Percentiles rank a stretch among this genome's conserved stretches.
Conservation (phyloP, 1,140 invertebrate genomes). For the Zaprionus capensis region DNA sequence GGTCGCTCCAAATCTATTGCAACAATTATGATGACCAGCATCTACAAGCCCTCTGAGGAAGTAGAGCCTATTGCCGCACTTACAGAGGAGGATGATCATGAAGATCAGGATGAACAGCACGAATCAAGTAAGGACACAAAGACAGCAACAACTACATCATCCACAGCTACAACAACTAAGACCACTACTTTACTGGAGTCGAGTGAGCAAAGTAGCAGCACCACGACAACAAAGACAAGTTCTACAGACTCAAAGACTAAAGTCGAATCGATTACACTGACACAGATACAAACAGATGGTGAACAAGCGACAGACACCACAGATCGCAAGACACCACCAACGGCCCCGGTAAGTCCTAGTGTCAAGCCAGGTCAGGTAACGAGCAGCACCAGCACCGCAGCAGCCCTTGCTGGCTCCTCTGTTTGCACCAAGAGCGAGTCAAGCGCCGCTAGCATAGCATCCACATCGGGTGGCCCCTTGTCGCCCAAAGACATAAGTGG, state of each 20-base stretch:
- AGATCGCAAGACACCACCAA: slow-evolving; percentile 80
- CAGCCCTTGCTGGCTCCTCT: slow-evolving; percentile 5
- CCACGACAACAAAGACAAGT: slow-evolving; percentile 18
- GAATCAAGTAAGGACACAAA: slow-evolving; percentile 16
- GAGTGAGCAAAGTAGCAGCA: slow-evolving; percentile 53
- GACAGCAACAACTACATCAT: slow-evolving; percentile 10
- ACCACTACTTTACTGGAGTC: slow-evolving; percentile 55
- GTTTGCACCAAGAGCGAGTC: slow-evolving; percentile 53
- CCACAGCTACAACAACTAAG: slow-evolving; percentile 37
- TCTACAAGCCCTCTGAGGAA: slow-evolving; percentile 79
- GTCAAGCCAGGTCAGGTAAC: slow-evolving; percentile 46
- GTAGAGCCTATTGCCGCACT: slow-evolving; percentile 47
- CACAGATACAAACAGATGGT: slow-evolving; percentile 57
- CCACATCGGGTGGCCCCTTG: slow-evolving; percentile 72
- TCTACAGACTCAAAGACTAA: slow-evolving; percentile 52
- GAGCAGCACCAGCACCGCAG: slow-evolving; percentile 25
- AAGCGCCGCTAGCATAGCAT: slow-evolving; percentile 63
- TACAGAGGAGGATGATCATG: slow-evolving; percentile 57
- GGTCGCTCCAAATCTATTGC: slow-evolving; percentile 82
- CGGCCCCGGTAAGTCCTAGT: slow-evolving; percentile 78
- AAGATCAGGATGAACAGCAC: slow-evolving; percentile 36
- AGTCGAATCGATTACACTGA: slow-evolving; percentile 66
- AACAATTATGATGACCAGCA: slow-evolving; percentile 84
- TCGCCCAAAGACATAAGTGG: slow-evolving; percentile 82
- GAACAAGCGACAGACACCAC: slow-evolving; percentile 29